Base-by-base conservation (phyloP, 2,113 vertebrate species). In the Donacobius atricapilla region DNA sequence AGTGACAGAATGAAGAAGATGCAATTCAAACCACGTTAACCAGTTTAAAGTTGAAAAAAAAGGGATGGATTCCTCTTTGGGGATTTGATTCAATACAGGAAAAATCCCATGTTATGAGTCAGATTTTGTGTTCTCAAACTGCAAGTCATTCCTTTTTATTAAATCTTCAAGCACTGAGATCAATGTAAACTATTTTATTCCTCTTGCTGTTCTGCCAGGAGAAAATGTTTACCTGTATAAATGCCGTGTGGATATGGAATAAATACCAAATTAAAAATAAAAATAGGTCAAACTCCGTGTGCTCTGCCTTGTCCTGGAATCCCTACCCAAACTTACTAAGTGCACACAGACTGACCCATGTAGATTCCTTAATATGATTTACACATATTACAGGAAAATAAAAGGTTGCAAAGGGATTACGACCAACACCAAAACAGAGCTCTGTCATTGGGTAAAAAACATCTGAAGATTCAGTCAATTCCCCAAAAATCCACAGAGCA, bases 131-230 rank as follows among this genome's bases (percentile, higher is more conserved):
- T 47, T 60, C 56, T 77, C 81, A 77, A 93, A 93, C 75, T 91
- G 90, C 85, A 95, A 94, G 82, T 86, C 92, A 71, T 83, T 64
- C 70, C 24, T 66, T 65, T 84, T 93, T 87, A 94, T 95, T 81
- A 78, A 33, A 87, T 61, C 56, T 89, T 90, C 75, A 90, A 96
- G 88, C 79, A 73, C 44, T 35, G 48, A 82, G 80, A 95, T 89
- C 85, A 63, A 27, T 53, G 90, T 78, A 77, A 96, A 92, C 51
- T 40, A 10, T 83, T 58, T 64, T 20, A 5, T 35, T 86, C 35
- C 72, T 90, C 83, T 51, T 77, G 61, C 47, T 86, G 63, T n/a
- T 85, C 23, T 48, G 19, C 15, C 71, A 87, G 56, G 33, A 87
- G 37, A 47, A 70, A 45, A 72, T 8, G 17, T 75, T 83, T 40